These are phyloP conservation scores for Misgurnus mizolepis DNA, from an alignment of 2,113 vertebrate species.

Conservation along the genomic window DNA sequence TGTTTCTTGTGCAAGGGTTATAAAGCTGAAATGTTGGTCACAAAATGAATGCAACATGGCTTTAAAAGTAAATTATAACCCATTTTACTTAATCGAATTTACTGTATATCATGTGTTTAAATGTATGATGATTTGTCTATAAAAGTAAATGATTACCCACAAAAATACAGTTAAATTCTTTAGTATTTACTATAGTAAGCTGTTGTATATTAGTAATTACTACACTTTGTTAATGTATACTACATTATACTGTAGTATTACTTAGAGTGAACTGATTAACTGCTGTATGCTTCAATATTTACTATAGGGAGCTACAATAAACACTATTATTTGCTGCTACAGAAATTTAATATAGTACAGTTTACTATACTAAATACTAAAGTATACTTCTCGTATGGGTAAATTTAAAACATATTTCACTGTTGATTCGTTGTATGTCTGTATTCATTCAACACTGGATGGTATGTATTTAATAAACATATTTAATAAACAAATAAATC, in stretches of 20 bases:
- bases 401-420: background rate
- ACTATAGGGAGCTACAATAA: too few relatives aligned
- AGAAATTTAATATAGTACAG: too few relatives aligned
- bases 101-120: background rate
- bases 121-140: background rate
- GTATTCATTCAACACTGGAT: background rate
- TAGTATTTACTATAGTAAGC: too few relatives aligned
- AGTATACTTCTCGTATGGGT: too few relatives aligned
- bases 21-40: background rate
- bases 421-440: background rate
- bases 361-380: too few relatives aligned
- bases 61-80: background rate
- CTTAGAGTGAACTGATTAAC: too few relatives aligned
- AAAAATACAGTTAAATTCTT: too few relatives aligned
- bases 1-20: background rate
- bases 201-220: too few relatives aligned
- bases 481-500: background rate
- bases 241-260: too few relatives aligned
- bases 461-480: conserved; percentile 14
- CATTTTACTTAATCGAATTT: background rate
- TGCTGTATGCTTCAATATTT: too few relatives aligned
- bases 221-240: too few relatives aligned
- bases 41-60: background rate
- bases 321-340: too few relatives aligned
- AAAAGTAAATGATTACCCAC: background rate